Base-by-base conservation (phyloP, 2,888 invertebrate genomes). In the Congeria kusceri region DNA sequence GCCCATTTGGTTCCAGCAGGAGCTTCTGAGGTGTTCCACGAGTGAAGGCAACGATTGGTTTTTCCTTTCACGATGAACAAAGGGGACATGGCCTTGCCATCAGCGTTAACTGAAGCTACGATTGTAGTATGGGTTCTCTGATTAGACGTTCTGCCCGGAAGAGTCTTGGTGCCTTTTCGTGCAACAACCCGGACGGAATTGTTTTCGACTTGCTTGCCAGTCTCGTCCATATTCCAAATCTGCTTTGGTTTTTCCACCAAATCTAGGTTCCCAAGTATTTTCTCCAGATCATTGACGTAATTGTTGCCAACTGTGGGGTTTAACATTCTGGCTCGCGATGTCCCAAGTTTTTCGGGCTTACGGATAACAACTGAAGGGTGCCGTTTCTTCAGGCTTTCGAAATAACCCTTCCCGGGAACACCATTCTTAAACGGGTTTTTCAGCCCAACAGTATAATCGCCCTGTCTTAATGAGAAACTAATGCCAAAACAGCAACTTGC, bases 181-280 rank as follows among this genome's bases (percentile, higher is more conserved):
- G 72, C 75, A 9, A 72, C 27, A n/a, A 77, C 77, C 20, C 59
- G 65, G 18, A 66, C 49, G 11, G 82, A 78, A 13, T 63, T 67
- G 47, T 83, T 79, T 3, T 49, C 68, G 0, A 80, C 20, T 13
- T 27, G 47, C 0, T 79, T 4, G 0, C 47, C 59, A 9, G 72
- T 77, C 57, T 82, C 76, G 46, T 79, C 76, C 59, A 73, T 77
- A 44, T 79, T 74, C 79, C 67, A 67, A 2, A 73, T 46, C 5
- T 27, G 5, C 3, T 27, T 5, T 32, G 59, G 61, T 11, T 39
- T 57, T n/a, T 59, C 29, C 15, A 15, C 1, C n/a, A 70, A 13
- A 23, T 56, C 56, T 11, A 73, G 56, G 4, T 1, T 5, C 39
- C 18, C 15, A 11, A 70, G 15, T 0, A 61, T 28, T 23, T 18